Conservation (phyloP, 2,888 invertebrate species). For the Callyntrura guangdongensis region DNA sequence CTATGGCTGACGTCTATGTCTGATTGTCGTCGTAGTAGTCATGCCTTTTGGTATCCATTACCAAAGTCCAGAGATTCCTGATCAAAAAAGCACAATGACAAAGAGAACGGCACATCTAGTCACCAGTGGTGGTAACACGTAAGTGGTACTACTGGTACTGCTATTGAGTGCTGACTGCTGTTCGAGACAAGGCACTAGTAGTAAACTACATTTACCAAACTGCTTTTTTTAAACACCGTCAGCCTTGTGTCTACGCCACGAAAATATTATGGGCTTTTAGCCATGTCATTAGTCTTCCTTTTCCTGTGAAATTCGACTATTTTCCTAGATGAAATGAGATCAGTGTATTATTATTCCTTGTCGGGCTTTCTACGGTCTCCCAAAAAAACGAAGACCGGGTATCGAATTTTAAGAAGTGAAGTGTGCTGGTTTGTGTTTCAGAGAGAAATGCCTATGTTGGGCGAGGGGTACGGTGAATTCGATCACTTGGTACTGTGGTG, state of each 20-base stretch:
- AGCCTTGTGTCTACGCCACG: not conserved
- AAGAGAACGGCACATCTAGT: slow-evolving; percentile 7
- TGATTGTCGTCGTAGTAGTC: not conserved
- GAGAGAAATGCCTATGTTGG: not conserved
- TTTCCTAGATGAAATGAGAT: slow-evolving; percentile 69
- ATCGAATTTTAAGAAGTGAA: slow-evolving; percentile 71
- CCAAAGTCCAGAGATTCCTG: not conserved
- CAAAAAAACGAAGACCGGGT: slow-evolving; percentile 59
- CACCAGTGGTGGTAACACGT: not conserved
- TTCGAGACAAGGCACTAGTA: not conserved
- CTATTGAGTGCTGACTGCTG: not conserved
- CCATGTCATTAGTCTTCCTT: slow-evolving; percentile 73
- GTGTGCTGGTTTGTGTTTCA: slow-evolving; percentile 1
- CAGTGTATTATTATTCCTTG: slow-evolving; percentile 66
- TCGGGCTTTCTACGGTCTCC: slow-evolving; percentile 14
- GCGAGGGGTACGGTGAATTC: not conserved
- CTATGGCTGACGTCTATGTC: not conserved
- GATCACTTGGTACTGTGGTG: slow-evolving; percentile 40
- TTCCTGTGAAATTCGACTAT: slow-evolving; percentile 66
- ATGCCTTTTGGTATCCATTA: not conserved
- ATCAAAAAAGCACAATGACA: not conserved
- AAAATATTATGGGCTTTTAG: slow-evolving; percentile 74
- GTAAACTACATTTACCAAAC: slow-evolving; percentile 13
- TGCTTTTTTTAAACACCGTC: not conserved
- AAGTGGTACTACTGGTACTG: not conserved